Evolutionary conservation across 2,888 invertebrate genomes (phyloP).

Genomic region (Ectemnius cavifrons): DNA sequence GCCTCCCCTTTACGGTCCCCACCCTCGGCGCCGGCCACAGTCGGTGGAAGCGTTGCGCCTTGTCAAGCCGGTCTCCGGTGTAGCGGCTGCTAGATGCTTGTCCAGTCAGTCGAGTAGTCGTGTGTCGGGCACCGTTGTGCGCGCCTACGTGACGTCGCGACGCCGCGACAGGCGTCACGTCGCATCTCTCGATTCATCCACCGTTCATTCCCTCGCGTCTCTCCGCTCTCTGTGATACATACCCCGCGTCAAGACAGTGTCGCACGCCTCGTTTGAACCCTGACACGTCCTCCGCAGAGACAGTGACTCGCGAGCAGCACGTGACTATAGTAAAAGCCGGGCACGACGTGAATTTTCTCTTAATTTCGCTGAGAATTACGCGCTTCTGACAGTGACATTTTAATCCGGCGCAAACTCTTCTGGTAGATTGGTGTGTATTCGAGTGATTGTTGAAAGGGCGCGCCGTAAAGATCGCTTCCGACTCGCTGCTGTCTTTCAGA

Average conservation of each 20-base stretch:
- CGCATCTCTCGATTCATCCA: constrained; percentile 29
- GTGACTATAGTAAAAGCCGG: no score
- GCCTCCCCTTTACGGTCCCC: constrained; percentile 3
- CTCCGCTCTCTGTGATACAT: no score
- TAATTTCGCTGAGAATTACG: background rate
- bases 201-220: no score
- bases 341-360: no score
- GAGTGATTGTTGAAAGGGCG: background rate
- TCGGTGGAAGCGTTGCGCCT: background rate
- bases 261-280: no score
- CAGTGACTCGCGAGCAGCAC: no score
- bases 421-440: background rate
- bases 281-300: no score
- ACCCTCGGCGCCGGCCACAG: background rate
- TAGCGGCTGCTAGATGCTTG: constrained; percentile 40
- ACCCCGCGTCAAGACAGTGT: no score
- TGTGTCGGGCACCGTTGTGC: constrained; percentile 56
- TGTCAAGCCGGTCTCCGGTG: background rate
- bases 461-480: background rate
- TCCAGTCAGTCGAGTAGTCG: constrained; percentile 41
- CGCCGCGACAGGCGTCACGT: constrained; percentile 69
- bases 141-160: constrained; percentile 62
- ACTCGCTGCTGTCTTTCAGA: background rate
- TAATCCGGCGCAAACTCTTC: background rate
- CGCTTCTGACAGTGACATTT: background rate